A percentile compares a stretch with the other conserved stretches of the same genome.
These are phyloP conservation scores for Riparia riparia DNA, from an alignment of 2,113 vertebrate species.

Conservation along the genomic window DNA sequence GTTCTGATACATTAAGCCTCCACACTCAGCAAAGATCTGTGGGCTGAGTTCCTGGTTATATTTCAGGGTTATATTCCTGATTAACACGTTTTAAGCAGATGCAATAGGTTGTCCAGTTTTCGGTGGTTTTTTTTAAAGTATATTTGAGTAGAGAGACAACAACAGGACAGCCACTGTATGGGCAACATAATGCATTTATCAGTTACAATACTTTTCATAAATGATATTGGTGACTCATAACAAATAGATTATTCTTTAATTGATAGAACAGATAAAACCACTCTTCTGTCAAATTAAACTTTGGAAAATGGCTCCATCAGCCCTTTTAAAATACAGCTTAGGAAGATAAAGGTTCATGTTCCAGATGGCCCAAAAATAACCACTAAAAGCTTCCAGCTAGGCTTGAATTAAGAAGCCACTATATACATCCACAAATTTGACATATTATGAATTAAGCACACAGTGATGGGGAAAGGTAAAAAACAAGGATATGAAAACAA, in stretches of 20 bases:
- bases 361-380: conserved; percentile 30
- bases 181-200: conserved; percentile 19
- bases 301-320: conserved; percentile 29
- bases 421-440: not conserved
- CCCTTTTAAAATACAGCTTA: not conserved
- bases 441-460: not conserved
- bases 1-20: not conserved
- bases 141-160: conserved; percentile 36
- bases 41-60: not conserved
- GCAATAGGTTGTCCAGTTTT: not conserved
- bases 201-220: conserved; percentile 37
- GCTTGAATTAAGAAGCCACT: conserved; percentile 19
- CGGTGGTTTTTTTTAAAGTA: not conserved
- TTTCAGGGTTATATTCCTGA: conserved; percentile 35
- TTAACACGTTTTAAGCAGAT: conserved; percentile 40
- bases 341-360: conserved; percentile 26
- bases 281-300: conserved; percentile 45
- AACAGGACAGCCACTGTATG: not conserved
- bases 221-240: conserved; percentile 2
- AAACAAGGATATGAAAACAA: not conserved
- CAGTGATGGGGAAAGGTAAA: not conserved
- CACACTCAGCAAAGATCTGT: conserved; percentile 30
- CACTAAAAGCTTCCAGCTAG: not conserved
- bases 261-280: conserved; percentile 28
- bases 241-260: conserved; percentile 2